Conservation (phyloP, 2,797 vertebrate genomes). For the Sus cebifrons region DNA sequence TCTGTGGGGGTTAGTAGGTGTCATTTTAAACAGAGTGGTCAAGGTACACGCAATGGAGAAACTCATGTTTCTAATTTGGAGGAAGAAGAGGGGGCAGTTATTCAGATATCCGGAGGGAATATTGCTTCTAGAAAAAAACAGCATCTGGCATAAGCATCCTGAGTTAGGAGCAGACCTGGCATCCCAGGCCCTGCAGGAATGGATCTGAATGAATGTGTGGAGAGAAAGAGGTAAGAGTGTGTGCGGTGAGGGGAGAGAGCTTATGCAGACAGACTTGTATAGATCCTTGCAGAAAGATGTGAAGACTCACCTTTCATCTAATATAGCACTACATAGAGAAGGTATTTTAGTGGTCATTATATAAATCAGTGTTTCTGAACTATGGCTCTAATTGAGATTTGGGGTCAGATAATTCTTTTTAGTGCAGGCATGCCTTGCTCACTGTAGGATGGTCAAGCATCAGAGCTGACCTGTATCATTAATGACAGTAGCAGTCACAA, state of each 20-base stretch:
- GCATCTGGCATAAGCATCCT: background rate
- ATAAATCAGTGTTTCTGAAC: background rate
- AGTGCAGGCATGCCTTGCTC: background rate
- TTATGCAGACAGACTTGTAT: background rate
- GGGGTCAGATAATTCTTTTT: background rate
- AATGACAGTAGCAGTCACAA: background rate
- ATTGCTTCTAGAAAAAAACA: background rate
- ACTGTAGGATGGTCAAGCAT: background rate
- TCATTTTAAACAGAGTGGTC: background rate
- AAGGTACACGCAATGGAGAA: background rate
- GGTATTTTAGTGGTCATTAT: background rate
- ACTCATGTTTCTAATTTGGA: background rate
- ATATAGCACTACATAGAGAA: background rate
- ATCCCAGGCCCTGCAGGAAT: fast-evolving
- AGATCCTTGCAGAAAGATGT: fast-evolving
- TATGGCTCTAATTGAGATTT: background rate
- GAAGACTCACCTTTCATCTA: background rate
- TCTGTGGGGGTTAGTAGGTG: background rate
- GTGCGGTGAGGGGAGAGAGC: background rate
- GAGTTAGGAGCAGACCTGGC: background rate
- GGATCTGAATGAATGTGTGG: background rate
- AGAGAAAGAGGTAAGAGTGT: background rate
- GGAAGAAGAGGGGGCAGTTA: background rate
- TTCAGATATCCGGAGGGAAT: background rate
- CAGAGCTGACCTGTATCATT: background rate